Base-by-base conservation (phyloP, 2,113 vertebrate species). In the Myrmecophaga tridactyla region DNA sequence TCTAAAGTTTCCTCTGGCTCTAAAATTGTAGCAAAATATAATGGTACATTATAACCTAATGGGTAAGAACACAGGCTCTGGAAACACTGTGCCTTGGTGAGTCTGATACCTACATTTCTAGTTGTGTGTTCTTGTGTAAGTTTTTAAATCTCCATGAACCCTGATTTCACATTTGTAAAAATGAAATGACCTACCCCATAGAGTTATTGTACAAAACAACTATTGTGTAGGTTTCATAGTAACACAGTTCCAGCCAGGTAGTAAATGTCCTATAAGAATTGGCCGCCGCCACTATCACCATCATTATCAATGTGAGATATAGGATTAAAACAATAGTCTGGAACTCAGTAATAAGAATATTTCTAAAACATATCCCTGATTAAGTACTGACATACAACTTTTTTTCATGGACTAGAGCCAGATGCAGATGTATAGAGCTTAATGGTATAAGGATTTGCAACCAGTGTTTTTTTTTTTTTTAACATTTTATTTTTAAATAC, bases 21-120 rank as follows among this genome's bases (percentile, higher is more conserved):
- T 62, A 75, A 41, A 14, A 31, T 2, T 13, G 25, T 27, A n/a
- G 7, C 13, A 13, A n/a, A 29, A 12, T 69, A 58, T 92, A 48
- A 80, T 76, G 46, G 15, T 20, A 6, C 2, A 1, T 41, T 7
- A 6, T 75, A 14, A 46, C 11, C 43, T 34, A 2, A 3, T 23
- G 20, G 4, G 51, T 31, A 25, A 53, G 36, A 56, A 11, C 0
- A 0, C 4, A 7, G 21, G 36, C 20, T 63, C n/a, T 73, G n/a
- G 12, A 80, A 80, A 82, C 11, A 6, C 41, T 41, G 63, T 6
- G 1, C 36, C 58, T 63, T 21, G 39, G 27, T 43, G n/a, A 36
- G 4, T 23, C 36, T n/a, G 11, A 7, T 4, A 43, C 39, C 41
- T 29, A 36, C 23, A 31, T 43, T 34, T 78, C n/a, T 29, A 53